phyloP scores from a whole-genome alignment of 2,113 vertebrate species.

The cat (Felis catus) region DNA sequence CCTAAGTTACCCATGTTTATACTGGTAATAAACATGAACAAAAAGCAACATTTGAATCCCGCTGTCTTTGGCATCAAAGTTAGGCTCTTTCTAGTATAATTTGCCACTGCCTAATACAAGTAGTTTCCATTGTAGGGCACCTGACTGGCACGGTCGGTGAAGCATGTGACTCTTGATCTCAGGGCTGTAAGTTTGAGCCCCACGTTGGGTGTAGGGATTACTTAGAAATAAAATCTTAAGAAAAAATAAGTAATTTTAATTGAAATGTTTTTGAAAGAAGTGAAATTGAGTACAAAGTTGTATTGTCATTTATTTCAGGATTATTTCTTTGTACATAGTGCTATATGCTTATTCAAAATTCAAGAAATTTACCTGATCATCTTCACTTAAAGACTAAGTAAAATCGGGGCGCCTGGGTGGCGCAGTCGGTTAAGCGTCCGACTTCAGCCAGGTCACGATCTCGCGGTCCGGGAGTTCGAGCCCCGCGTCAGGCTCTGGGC shows the following conservation, averaged over 20 bases:
- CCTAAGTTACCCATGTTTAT: neutral
- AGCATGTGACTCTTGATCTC: neutral
- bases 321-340: neutral
- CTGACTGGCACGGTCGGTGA: neutral
- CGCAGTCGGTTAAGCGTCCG: too few species aligned
- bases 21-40: neutral
- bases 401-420: too few species aligned
- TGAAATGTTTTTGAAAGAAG: neutral
- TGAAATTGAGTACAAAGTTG: neutral
- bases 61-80: neutral
- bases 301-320: neutral
- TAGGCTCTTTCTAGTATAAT: neutral
- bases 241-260: slow-evolving; percentile 32
- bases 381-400: neutral
- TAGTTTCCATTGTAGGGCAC: neutral
- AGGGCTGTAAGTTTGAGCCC: neutral
- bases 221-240: neutral
- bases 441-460: too few species aligned
- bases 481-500: too few species aligned
- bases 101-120: neutral
- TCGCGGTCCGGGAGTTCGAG: too few species aligned
- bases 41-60: slow-evolving; percentile 1
- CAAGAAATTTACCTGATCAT: neutral
- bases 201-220: neutral
- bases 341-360: neutral